A percentile compares a stretch with the other conserved stretches of the same genome.
Conservation (phyloP, 2,113 vertebrate genomes). For the Prinia subflava region DNA sequence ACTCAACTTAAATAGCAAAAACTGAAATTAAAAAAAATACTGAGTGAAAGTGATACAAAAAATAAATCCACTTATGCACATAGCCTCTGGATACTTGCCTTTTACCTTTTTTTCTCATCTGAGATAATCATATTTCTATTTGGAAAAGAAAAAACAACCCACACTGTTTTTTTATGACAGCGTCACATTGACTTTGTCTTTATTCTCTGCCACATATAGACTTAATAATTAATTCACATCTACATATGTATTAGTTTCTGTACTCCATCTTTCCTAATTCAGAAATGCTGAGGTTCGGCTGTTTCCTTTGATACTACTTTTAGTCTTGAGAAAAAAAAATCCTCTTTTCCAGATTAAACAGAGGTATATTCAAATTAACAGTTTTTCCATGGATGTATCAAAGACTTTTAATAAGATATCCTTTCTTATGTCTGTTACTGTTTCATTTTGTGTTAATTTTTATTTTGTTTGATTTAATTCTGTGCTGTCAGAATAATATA, state of each 20-base stretch:
- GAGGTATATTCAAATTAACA: not conserved
- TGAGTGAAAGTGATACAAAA: not conserved
- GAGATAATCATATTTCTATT: not conserved
- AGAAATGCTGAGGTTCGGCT: not conserved
- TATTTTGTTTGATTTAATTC: not conserved
- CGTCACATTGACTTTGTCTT: not conserved
- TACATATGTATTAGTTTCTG: not conserved
- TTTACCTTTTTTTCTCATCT: not conserved
- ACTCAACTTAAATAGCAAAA: not conserved
- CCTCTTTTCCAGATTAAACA: not conserved
- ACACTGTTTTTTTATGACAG: not conserved
- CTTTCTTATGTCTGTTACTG: not conserved
- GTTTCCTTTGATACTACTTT: not conserved
- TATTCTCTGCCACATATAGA: not conserved
- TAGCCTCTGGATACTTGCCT: not conserved
- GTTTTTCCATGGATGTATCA: not conserved
- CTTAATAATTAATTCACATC: not conserved
- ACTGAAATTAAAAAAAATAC: not conserved
- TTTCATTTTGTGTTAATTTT: not conserved
- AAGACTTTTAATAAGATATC: not conserved
- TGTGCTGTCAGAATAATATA: not conserved
- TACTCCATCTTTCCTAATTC: not conserved
- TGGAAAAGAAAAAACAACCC: not conserved
- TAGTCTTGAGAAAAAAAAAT: not conserved
- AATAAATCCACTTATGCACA: not conserved